Base-by-base conservation (phyloP, 2,888 invertebrate species). In the Chrysolina americana region DNA sequence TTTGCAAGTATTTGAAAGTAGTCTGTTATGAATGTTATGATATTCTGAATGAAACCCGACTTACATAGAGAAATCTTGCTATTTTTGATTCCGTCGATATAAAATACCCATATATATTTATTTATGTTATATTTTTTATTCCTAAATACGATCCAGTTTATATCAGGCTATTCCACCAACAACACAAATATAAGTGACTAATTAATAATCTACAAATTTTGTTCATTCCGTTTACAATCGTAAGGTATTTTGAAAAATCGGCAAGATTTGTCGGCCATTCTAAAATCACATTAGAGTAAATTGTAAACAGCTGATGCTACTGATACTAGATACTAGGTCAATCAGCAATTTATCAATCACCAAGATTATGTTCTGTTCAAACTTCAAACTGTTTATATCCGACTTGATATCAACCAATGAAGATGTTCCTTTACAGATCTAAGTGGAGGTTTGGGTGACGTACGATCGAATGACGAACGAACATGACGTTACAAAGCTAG, bases 221-320 rank as follows among this genome's bases (percentile, higher is more conserved):
- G 9, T n/a, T 28, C 28, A 23, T 59, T 59, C 36, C 28, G 59
- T n/a, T 59, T 15, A 28, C 8, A 59, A 59, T 28, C 10, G 19
- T 47, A 68, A 63, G 36, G 69, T 56, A 47, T 65, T 69, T 65
- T 80, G 79, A 78, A 76, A 64, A 78, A 50, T 77, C 72, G 80
- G 81, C 82, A 82, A 82, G 81, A 81, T 75, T 74, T 70, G 79
- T 81, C 81, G 80, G 82, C 82, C 81, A 81, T 81, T 81, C 80
- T 80, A 41, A 74, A 75, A 74, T 74, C 77, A 74, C 72, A 62
- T 77, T 79, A 81, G 74, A 70, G 76, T 71, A 79, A 76, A 77
- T 75, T 79, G 77, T 79, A 80, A 81, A 81, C 81, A 81, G 81
- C 79, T 80, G 80, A 77, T 78, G 76, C 69, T 81, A 79, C n/a